Conservation (phyloP, 35 echinoderm and acorn worm genomes). For the Heliocidaris tuberculata region DNA sequence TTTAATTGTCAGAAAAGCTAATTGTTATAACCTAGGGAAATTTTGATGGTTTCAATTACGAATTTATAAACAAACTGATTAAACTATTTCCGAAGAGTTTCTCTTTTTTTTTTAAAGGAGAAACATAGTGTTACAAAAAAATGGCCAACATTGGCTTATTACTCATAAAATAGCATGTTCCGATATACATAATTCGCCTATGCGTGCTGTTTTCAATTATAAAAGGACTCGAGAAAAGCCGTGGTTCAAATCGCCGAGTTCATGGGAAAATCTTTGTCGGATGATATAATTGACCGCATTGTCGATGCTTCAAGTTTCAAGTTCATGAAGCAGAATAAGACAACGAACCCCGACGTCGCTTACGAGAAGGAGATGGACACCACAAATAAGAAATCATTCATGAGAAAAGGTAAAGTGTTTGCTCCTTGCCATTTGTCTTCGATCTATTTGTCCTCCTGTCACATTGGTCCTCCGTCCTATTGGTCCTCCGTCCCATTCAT, state of each 20-base stretch:
- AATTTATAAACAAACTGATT: too few species aligned
- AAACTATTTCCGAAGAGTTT: too few species aligned
- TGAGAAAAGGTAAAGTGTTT: not conserved
- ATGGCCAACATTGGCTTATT: too few species aligned
- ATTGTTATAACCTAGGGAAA: too few species aligned
- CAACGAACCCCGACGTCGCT: not conserved
- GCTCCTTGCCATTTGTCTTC: not conserved
- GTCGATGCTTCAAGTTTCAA: not conserved
- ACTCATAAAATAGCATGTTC: too few species aligned
- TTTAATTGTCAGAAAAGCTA: too few species aligned
- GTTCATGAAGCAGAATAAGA: not conserved
- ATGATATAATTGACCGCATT: not conserved
- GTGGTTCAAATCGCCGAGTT: constrained; percentile 12
- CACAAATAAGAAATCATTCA: not conserved
- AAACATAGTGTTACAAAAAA: too few species aligned
- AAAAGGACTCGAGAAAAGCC: not conserved
- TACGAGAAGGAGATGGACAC: not conserved
- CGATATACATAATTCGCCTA: not conserved
- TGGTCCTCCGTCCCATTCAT: too few species aligned
- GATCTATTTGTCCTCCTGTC: too few species aligned
- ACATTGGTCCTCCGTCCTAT: too few species aligned
- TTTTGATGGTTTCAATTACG: too few species aligned
- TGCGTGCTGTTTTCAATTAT: not conserved
- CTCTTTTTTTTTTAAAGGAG: too few species aligned
- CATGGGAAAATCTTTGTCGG: not conserved